Evolutionary conservation across 2,888 invertebrate genomes (phyloP), one percentile per base, ranked within the genome.

Genomic region (Megamerina dolium): DNA sequence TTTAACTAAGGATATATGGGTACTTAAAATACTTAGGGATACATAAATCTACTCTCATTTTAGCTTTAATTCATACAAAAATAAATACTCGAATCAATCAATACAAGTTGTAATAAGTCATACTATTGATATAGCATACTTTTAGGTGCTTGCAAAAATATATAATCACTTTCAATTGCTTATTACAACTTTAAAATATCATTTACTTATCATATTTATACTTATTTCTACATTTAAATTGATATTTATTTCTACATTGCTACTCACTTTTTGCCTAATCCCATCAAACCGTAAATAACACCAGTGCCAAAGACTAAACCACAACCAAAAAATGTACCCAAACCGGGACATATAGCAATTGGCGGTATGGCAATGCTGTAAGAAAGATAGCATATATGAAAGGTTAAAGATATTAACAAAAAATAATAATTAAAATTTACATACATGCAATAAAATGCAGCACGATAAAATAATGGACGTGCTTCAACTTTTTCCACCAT

Each of bases 221-320:
- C n/a, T n/a, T n/a, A n/a, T n/a, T n/a, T n/a, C n/a, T n/a, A n/a
- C n/a, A n/a, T n/a, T n/a, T n/a, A n/a, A n/a, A n/a, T n/a, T n/a
- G n/a, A n/a, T n/a, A n/a, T n/a, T n/a, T n/a, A 18, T 17, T 16
- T 5, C 12, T 16, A 26, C 13, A 31, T 3, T 4, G 9, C 10
- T 44, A 54, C 90, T 85, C 75, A 94, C 93, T 95, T 95, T 75
- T 84, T 90, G 53, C 95, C 95, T 50, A 95, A 78, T 40, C 92
- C 85, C 88, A 95, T 91, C 81, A 94, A 83, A 58, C 92, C 93
- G 71, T 95, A 95, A 45, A 93, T 74, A 50, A 88, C 79, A 44
- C 94, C 95, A 42, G 92, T 89, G 18, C 77, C 81, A 70, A 95
- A 88, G 63, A 96, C 86, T 50, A 91, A 74, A 14, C 91, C 91